Evolutionary conservation across 2,888 invertebrate species (phyloP).

Genomic region (Tetranychus truncatus): DNA sequence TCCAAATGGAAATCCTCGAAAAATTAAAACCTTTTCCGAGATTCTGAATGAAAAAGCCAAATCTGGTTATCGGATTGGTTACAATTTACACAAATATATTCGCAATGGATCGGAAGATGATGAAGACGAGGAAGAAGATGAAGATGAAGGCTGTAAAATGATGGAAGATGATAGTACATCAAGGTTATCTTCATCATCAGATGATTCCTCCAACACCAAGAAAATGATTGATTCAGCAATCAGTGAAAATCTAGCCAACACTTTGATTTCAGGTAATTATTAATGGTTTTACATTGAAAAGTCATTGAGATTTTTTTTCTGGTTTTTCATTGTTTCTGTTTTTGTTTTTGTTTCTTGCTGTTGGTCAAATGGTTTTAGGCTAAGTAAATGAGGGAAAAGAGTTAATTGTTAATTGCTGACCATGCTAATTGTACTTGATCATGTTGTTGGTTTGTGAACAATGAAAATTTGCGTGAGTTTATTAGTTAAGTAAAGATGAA

Average conservation of each 20-base stretch:
- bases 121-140: background rate
- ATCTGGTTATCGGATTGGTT: constrained; percentile 22
- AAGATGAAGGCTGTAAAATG: background rate
- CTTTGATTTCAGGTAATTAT: background rate
- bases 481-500: background rate
- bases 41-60: constrained; percentile 52
- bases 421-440: background rate
- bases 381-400: background rate
- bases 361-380: background rate
- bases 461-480: background rate
- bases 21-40: constrained; percentile 80
- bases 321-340: background rate
- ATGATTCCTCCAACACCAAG: background rate
- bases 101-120: constrained; percentile 13
- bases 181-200: background rate
- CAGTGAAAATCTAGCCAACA: too few relatives aligned
- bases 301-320: background rate
- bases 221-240: background rate
- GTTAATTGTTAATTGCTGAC: background rate
- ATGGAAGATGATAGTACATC: background rate
- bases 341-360: background rate
- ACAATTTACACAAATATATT: constrained; percentile 21
- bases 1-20: constrained; percentile 33
- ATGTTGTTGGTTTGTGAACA: background rate
- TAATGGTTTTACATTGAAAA: background rate